Conservation (phyloP, 2,888 invertebrate species). For the Neoascia interrupta region DNA sequence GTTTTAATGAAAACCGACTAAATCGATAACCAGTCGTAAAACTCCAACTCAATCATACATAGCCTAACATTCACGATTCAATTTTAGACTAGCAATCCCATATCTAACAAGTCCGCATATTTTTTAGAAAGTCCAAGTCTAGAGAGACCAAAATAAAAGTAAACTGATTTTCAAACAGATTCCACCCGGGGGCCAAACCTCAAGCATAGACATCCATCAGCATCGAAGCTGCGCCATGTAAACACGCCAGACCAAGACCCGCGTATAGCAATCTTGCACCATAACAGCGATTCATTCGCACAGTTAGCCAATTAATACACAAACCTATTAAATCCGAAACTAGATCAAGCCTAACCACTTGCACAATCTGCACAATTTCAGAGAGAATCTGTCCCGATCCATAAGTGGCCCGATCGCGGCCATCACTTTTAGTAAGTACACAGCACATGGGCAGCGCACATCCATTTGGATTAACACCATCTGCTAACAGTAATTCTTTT, state of each 20-base stretch:
- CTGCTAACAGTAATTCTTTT: slow-evolving; percentile 13
- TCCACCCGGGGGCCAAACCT: slow-evolving; percentile 39
- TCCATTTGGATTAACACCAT: slow-evolving; percentile 34
- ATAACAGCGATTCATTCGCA: slow-evolving; percentile 2
- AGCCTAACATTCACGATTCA: too few species aligned
- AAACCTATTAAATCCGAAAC: slow-evolving; percentile 64
- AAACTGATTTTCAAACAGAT: too few species aligned
- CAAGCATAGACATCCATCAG: slow-evolving; percentile 54
- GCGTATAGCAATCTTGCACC: slow-evolving; percentile 21
- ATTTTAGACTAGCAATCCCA: too few species aligned
- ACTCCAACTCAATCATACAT: too few species aligned
- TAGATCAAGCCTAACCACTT: slow-evolving; percentile 64
- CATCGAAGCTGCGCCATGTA: slow-evolving; percentile 31
- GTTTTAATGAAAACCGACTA: too few species aligned
- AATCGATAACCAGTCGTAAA: too few species aligned
- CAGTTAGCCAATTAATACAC: slow-evolving; percentile 59
- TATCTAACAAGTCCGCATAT: too few species aligned
- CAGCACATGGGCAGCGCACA: too few species aligned
- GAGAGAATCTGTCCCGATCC: slow-evolving; percentile 55
- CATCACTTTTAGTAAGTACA: neutral
- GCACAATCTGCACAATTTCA: slow-evolving; percentile 56
- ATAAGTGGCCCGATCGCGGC: slow-evolving; percentile 22
- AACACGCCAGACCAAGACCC: slow-evolving; percentile 19
- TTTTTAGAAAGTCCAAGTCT: too few species aligned
- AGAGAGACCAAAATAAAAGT: too few species aligned